Conservation (phyloP, 2,113 vertebrate genomes). For the Silurus meridionalis region DNA sequence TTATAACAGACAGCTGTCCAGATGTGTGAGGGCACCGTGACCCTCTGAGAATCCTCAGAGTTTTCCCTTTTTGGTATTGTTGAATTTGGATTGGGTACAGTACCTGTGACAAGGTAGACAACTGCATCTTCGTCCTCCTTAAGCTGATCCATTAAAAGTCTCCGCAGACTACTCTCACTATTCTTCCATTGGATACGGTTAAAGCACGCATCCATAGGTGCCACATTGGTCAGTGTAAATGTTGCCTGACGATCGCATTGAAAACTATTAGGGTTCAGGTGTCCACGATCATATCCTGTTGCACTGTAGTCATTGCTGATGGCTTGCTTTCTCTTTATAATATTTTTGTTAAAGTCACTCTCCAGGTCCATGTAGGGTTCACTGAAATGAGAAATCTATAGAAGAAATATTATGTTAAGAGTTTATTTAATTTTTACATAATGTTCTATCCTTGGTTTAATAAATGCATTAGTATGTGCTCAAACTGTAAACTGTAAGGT, state of each 20-base stretch:
- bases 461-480: no score
- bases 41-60: conserved; percentile 1
- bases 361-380: background rate
- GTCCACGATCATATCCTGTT: conserved; percentile 46
- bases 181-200: conserved; percentile 28
- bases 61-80: conserved; percentile 14
- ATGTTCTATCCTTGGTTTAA: no score
- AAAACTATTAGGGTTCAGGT: conserved; percentile 46
- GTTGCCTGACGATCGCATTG: conserved; percentile 29
- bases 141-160: background rate
- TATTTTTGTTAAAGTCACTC: background rate
- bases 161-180: background rate
- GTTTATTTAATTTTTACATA: no score
- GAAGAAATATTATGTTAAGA: no score
- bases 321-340: background rate
- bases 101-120: conserved; percentile 45
- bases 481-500: no score
- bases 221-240: conserved; percentile 53
- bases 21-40: conserved; percentile 42
- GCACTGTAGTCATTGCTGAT: conserved; percentile 29
- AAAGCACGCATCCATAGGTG: conserved; percentile 47
- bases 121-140: background rate
- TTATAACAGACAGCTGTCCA: conserved; percentile 57
- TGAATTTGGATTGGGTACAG: conserved; percentile 5
- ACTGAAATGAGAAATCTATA: no score